These are phyloP conservation scores for Odontothrips loti DNA, from an alignment of 2,888 invertebrate genomes.

Conservation along the genomic window DNA sequence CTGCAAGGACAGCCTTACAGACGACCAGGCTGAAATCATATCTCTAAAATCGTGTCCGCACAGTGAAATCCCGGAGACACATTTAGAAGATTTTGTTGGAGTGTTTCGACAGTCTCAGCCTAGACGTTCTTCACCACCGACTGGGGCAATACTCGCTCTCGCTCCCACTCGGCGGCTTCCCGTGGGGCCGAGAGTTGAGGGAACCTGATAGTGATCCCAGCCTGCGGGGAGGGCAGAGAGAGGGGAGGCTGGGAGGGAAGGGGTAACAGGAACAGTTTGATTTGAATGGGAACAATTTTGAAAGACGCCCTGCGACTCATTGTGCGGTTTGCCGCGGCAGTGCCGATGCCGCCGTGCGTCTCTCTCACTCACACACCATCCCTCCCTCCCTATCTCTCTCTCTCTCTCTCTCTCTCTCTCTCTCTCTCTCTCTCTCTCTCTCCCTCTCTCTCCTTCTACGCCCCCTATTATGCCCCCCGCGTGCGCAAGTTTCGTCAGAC, in stretches of 20 bases:
- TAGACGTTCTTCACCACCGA: no score
- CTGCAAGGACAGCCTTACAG: no score
- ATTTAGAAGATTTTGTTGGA: no score
- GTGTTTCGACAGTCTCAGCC: no score
- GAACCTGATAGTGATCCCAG: neutral
- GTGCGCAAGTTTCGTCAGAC: neutral
- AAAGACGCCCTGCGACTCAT: neutral
- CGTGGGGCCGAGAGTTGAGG: neutral
- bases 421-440: conserved; percentile 9
- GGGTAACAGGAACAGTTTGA: conserved; percentile 15
- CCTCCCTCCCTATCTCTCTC: neutral
- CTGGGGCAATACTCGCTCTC: no score
- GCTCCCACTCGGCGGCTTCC: no score
- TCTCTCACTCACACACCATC: neutral
- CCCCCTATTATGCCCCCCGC: neutral
- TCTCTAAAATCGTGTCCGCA: no score
- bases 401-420: neutral
- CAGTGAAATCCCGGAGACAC: no score
- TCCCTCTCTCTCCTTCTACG: neutral
- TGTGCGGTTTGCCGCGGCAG: neutral
- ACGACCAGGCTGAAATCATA: no score
- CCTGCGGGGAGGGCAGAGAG: neutral
- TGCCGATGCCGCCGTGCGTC: neutral
- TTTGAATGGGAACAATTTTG: conserved; percentile 26
- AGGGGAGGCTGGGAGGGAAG: neutral